phyloP scores from a whole-genome alignment of 2,113 vertebrate species.

The Urocolius indicus region DNA sequence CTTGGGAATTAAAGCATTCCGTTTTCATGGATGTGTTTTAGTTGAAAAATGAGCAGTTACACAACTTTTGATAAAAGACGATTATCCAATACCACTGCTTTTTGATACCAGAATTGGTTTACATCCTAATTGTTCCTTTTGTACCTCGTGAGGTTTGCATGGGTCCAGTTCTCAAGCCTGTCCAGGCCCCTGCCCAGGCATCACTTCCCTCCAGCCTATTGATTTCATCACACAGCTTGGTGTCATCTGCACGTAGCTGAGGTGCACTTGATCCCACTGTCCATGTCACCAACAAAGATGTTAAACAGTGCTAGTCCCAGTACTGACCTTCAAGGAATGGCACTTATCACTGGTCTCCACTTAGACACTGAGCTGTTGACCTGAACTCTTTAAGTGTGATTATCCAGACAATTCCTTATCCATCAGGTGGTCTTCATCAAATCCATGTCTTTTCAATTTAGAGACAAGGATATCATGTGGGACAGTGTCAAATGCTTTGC shows the following conservation, averaged over 20 bases:
- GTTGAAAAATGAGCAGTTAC: background rate
- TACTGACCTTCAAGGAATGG: background rate
- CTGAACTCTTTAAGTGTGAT: background rate
- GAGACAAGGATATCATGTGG: background rate
- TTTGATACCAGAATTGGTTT: background rate
- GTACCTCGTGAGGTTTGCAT: background rate
- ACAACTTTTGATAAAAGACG: background rate
- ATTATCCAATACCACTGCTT: background rate
- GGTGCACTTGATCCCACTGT: accelerated
- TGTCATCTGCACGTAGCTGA: background rate
- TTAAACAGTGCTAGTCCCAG: background rate
- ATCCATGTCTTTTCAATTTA: background rate
- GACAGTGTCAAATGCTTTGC: background rate
- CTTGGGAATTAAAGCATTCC: background rate
- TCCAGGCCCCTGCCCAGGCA: background rate
- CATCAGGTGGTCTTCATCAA: background rate
- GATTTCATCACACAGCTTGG: background rate
- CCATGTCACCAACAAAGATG: background rate
- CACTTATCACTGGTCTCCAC: background rate
- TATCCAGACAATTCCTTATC: background rate
- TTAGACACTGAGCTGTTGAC: background rate
- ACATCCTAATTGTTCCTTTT: background rate
- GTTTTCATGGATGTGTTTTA: background rate
- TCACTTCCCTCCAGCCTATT: too few relatives aligned
- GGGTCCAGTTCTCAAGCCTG: background rate